These are phyloP conservation scores for Melieria omissa DNA, from an alignment of 2,888 invertebrate species.

Conservation along the genomic window DNA sequence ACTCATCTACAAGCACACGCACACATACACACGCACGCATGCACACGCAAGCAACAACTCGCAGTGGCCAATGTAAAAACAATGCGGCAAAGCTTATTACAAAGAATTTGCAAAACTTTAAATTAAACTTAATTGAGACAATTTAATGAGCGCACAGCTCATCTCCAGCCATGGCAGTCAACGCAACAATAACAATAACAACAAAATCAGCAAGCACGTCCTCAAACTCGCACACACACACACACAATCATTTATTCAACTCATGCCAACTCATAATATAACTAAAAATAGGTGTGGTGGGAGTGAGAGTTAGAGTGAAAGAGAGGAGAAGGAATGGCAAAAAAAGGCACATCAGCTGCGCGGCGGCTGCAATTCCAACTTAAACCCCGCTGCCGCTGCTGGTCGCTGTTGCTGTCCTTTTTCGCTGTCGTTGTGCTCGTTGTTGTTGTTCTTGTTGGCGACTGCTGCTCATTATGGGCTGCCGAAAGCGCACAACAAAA, in stretches of 20 bases:
- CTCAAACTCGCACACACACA: too few species aligned
- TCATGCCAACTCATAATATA: too few species aligned
- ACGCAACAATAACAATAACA: too few species aligned
- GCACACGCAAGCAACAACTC: conserved; percentile 21
- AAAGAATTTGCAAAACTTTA: conserved; percentile 36
- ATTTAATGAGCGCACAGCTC: conserved; percentile 14
- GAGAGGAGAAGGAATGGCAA: too few species aligned
- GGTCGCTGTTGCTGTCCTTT: background rate
- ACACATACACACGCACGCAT: conserved; percentile 35
- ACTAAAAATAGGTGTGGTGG: too few species aligned
- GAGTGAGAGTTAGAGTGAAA: too few species aligned
- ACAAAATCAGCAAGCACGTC: too few species aligned
- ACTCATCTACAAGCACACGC: conserved; percentile 12
- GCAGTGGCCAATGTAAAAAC: conserved; percentile 31
- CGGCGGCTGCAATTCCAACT: too few species aligned
- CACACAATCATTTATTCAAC: too few species aligned
- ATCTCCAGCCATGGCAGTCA: too few species aligned
- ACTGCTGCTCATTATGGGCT: background rate
- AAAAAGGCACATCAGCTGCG: too few species aligned
- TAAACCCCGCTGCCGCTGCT: background rate
- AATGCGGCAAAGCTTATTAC: conserved; percentile 27
- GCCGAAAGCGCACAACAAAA: background rate
- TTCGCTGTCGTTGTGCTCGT: background rate
- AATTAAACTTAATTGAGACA: conserved; percentile 33
- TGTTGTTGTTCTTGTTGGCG: background rate